A percentile compares a stretch with the other conserved stretches of the same genome.
Evolutionary conservation across 2,888 invertebrate genomes (phyloP).

Genomic region (Ochropleura leucogaster): DNA sequence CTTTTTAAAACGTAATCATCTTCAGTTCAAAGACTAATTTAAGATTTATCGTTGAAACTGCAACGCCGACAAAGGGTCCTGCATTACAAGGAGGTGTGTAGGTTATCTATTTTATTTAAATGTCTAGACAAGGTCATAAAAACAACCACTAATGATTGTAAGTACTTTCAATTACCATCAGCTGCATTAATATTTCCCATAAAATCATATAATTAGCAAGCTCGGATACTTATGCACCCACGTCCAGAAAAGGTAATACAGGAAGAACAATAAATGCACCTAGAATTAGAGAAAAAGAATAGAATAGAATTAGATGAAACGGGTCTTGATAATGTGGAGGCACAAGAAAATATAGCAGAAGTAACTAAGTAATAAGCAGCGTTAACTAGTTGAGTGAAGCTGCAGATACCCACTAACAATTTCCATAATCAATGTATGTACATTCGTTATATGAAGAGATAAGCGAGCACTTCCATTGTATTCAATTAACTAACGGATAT

Average conservation of each 20-base stretch:
- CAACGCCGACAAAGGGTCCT: not conserved
- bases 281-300: slow-evolving; percentile 12
- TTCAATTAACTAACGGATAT: slow-evolving; percentile 74
- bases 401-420: slow-evolving; percentile 45
- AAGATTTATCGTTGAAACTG: not conserved
- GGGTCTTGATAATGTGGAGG: slow-evolving; percentile 18
- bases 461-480: slow-evolving; percentile 74
- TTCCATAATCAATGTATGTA: slow-evolving; percentile 68
- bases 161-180: slow-evolving; percentile 28
- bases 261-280: slow-evolving; percentile 28
- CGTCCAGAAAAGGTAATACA: slow-evolving; percentile 17
- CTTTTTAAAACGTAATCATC: not conserved
- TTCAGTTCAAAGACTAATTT: slow-evolving; percentile 2
- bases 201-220: slow-evolving; percentile 32
- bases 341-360: slow-evolving; percentile 45
- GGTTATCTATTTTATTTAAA: slow-evolving; percentile 14
- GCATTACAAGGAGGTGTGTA: slow-evolving; percentile 17
- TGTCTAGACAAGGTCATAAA: slow-evolving; percentile 38
- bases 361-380: slow-evolving; percentile 21
- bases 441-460: slow-evolving; percentile 62
- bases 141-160: slow-evolving; percentile 35
- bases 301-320: slow-evolving; percentile 31
- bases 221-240: slow-evolving; percentile 28
- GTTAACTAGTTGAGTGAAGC: slow-evolving; percentile 45
- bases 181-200: slow-evolving; percentile 27